A percentile compares a stretch with the other conserved stretches of the same genome.
phyloP scores from a whole-genome alignment of 2,888 invertebrate genomes.

The Caenorhabditis doughertyi region DNA sequence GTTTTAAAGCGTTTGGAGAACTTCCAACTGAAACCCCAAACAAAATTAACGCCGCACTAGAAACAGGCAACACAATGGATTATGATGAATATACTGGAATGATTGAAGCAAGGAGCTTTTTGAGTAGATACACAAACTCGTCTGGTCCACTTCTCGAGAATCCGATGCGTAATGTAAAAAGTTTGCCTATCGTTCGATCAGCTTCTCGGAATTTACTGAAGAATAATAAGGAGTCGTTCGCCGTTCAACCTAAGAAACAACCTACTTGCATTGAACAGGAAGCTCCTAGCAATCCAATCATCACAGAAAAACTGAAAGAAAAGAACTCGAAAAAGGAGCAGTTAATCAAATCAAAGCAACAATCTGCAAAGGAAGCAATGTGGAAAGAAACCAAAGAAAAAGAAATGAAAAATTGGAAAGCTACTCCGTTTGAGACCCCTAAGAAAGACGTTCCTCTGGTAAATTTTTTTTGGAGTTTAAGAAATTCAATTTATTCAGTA shows the following conservation, averaged over 20 bases:
- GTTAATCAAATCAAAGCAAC: background rate
- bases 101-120: slow-evolving; percentile 26
- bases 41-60: slow-evolving; percentile 31
- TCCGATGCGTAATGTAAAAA: slow-evolving; percentile 2
- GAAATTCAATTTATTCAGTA: too few species aligned
- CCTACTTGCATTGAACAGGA: background rate
- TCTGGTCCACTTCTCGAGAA: slow-evolving; percentile 3
- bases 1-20: slow-evolving; percentile 21
- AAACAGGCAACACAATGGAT: slow-evolving; percentile 33
- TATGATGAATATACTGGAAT: slow-evolving; percentile 54
- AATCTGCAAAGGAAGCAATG: slow-evolving; percentile 5
- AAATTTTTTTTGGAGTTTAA: background rate
- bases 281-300: background rate
- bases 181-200: slow-evolving; percentile 5
- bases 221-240: slow-evolving; percentile 1
- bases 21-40: slow-evolving; percentile 32
- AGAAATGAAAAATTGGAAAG: slow-evolving; percentile 30
- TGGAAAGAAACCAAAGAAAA: slow-evolving; percentile 40
- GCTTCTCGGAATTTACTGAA: slow-evolving; percentile 48
- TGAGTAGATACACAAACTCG: slow-evolving; percentile 13
- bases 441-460: slow-evolving; percentile 52
- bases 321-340: background rate
- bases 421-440: slow-evolving; percentile 47
- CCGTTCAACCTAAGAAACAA: slow-evolving; percentile 11
- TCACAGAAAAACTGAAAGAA: background rate